A percentile compares a stretch with the other conserved stretches of the same genome.
Evolutionary conservation across 2,888 invertebrate species (phyloP).

Genomic region (Metellina segmentata): DNA sequence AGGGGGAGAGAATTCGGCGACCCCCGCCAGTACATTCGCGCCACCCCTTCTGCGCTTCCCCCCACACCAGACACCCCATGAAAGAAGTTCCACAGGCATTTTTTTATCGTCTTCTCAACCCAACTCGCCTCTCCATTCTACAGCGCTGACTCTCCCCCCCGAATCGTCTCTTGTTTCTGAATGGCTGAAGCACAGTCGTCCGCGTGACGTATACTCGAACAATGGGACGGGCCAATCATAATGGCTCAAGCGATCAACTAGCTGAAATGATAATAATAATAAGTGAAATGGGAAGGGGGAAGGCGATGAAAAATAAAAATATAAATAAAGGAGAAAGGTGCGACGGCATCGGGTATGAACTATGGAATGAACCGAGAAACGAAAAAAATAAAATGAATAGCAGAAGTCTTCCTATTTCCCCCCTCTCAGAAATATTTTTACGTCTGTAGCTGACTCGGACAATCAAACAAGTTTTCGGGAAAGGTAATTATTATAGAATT

Average conservation of each 20-base stretch:
- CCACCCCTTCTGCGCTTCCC: conserved; percentile 24
- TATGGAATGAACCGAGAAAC: conserved; percentile 30
- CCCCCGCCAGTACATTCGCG: not conserved
- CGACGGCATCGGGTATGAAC: not conserved
- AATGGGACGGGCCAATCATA: conserved; percentile 73
- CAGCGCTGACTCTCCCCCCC: conserved; percentile 3
- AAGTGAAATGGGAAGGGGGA: conserved; percentile 18
- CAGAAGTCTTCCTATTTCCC: conserved; percentile 30
- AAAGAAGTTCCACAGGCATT: conserved; percentile 66
- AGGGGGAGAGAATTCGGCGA: conserved; percentile 26
- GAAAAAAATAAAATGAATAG: conserved; percentile 67
- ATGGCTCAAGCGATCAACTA: conserved; percentile 69
- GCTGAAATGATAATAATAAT: conserved; percentile 70
- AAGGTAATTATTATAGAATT: conserved; percentile 75
- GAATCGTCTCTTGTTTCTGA: conserved; percentile 66
- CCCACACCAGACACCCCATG: conserved; percentile 57
- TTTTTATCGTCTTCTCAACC: conserved; percentile 30
- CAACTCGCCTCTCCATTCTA: conserved; percentile 35
- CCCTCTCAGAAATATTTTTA: conserved; percentile 54
- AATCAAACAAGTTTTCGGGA: conserved; percentile 74
- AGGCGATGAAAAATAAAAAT: conserved; percentile 16
- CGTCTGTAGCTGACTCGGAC: conserved; percentile 58
- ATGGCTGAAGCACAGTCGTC: conserved; percentile 64
- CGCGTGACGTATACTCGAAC: conserved; percentile 72
- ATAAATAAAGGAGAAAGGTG: conserved; percentile 29